Conservation (phyloP, 2,797 vertebrate genomes). For the Fistularia commersonii region DNA sequence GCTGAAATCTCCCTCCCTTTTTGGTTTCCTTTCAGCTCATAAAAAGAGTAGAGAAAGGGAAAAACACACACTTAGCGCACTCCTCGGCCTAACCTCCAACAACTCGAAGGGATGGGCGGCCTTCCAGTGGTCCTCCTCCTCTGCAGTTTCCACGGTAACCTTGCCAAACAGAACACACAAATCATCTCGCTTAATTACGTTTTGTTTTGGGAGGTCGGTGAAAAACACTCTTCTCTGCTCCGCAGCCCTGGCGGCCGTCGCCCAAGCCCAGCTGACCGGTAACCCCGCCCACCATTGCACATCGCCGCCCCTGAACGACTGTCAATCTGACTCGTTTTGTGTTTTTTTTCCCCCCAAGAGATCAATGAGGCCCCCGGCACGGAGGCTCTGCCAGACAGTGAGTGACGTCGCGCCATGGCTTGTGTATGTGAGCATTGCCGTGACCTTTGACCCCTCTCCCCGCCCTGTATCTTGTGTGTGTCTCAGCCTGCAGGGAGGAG, state of each 20-base stretch:
- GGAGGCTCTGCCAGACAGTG: constrained; percentile 38
- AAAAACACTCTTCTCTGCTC: too few species aligned
- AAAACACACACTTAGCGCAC: too few species aligned
- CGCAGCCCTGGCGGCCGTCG: constrained; percentile 71
- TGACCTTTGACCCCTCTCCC: constrained; percentile 5
- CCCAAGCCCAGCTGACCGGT: constrained; percentile 64
- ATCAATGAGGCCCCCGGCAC: constrained; percentile 4
- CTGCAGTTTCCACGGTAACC: constrained; percentile 80
- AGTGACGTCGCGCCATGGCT: too few species aligned
- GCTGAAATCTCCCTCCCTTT: constrained; percentile 65
- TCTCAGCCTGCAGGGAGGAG: constrained; percentile 78
- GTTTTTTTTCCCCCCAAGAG: constrained; percentile 40
- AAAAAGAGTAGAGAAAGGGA: too few species aligned
- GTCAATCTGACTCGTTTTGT: constrained; percentile 26
- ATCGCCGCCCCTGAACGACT: constrained; percentile 35
- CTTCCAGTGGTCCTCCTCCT: constrained; percentile 76
- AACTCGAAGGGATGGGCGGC: constrained; percentile 73
- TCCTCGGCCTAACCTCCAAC: constrained; percentile 57
- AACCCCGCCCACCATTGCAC: constrained; percentile 52
- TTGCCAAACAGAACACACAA: constrained; percentile 74
- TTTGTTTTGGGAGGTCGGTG: neutral
- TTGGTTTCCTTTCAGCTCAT: constrained; percentile 66
- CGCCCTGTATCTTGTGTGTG: constrained; percentile 10
- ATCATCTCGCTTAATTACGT: constrained; percentile 69
- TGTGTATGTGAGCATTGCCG: too few species aligned